Conservation (phyloP, 2,888 invertebrate species). For the Pegoplata infirma region DNA sequence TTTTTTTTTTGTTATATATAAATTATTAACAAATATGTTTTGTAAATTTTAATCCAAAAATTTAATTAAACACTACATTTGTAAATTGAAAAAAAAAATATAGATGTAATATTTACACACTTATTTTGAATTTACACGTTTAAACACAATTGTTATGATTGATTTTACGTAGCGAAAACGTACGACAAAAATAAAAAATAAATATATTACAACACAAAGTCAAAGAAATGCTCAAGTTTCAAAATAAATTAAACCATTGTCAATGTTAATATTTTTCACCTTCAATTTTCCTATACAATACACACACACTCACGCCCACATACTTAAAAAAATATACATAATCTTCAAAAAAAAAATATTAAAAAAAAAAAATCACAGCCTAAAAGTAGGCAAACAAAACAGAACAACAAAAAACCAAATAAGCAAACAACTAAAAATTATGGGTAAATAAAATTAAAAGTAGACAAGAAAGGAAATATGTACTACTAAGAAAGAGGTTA, state of each 20-base stretch:
- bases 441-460: neutral
- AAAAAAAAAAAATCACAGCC: conserved; percentile 49
- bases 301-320: conserved; percentile 22
- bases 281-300: conserved; percentile 24
- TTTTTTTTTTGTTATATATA: conserved; percentile 13
- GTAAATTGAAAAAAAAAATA: neutral
- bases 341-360: conserved; percentile 28
- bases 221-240: conserved; percentile 19
- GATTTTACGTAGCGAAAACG: too few species aligned
- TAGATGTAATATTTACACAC: neutral
- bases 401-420: conserved; percentile 22
- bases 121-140: neutral
- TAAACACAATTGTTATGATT: neutral
- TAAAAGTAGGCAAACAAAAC: conserved; percentile 57
- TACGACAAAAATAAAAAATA: neutral
- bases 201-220: conserved; percentile 28
- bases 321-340: conserved; percentile 32
- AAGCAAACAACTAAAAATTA: conserved; percentile 1
- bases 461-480: neutral
- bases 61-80: neutral
- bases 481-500: neutral
- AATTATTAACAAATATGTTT: neutral
- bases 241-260: conserved; percentile 50
- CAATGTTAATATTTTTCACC: conserved; percentile 62
- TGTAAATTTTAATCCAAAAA: neutral